Base-by-base conservation (phyloP, 2,888 invertebrate genomes). In the Lasioglossum calceatum region DNA sequence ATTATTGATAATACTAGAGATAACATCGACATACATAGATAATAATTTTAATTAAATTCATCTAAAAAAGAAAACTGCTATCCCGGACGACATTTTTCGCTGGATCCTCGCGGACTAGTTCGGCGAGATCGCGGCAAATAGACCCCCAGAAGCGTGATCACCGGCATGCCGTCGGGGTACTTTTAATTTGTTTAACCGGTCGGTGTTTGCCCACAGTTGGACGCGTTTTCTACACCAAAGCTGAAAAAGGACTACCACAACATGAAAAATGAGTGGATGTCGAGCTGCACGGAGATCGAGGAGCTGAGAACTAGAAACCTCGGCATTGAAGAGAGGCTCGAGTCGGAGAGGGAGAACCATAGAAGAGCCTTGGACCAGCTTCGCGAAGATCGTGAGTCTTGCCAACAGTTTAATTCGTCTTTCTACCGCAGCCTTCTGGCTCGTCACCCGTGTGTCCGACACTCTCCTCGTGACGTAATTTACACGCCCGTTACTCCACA, bases 171-270 rank as follows among this genome's bases (percentile, higher is more conserved):
- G 19, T 70, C 32, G 4, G n/a, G 2, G 8, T 12, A 27, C 27
- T 50, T 16, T 36, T 14, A 16, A 39, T 16, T 32, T 23, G 5
- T 44, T 36, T 67, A 77, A 39, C 39, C 42, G 42, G 36, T 44
- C 27, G 0, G 19, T 8, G 27, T 44, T 50, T 19, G 42, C n/a
- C 19, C n/a, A 2, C 93, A 97, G 97, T 95, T 97, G 92, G 96
- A 97, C 93, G 97, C 96, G 74, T 96, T 97, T 91, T 96, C 96
- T 86, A 96, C 96, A 47, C 97, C 97, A 12, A 93, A 94, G 70
- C 93, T 96, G 77, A 96, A 95, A 92, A 95, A 95, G 82, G 96
- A 96, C 89, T 95, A 96, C 85, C 96, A 96, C 80, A 96, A 95
- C 87, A 95, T 96, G 92, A 95, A 95, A 88, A 93, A 86, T 73